Evolutionary conservation across 2,113 vertebrate genomes (phyloP).

Genomic region (Notarius quadriscutis): DNA sequence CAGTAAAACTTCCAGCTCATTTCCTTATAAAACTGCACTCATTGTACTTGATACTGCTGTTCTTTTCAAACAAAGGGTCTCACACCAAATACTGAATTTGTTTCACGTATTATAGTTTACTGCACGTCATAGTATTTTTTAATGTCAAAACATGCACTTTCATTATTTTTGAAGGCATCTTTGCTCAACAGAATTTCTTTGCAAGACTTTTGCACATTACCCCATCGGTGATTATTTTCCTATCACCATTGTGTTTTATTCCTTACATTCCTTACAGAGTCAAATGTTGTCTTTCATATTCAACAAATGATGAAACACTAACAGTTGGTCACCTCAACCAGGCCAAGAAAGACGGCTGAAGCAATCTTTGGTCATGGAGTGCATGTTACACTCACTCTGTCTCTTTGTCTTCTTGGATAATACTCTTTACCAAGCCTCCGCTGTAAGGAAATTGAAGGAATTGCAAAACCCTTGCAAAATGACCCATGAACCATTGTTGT

Average conservation of each 20-base stretch:
- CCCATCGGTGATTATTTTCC: background rate
- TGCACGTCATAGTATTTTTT: too few species aligned
- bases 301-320: slow-evolving; percentile 5
- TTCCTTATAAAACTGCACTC: too few species aligned
- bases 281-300: background rate
- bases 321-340: background rate
- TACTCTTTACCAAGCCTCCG: slow-evolving; percentile 24
- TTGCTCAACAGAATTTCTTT: too few species aligned
- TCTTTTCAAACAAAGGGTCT: too few species aligned
- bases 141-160: too few species aligned
- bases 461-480: slow-evolving; percentile 9
- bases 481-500: slow-evolving; percentile 25
- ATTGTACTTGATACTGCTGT: too few species aligned
- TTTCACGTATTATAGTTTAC: too few species aligned
- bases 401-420: slow-evolving; percentile 5
- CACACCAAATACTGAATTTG: too few species aligned
- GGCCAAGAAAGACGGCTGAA: background rate
- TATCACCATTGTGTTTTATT: background rate
- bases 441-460: background rate
- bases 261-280: background rate
- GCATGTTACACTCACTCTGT: background rate
- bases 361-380: slow-evolving; percentile 17
- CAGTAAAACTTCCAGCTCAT: too few species aligned
- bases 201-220: too few species aligned
- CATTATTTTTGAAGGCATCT: too few species aligned